Evolutionary conservation across 2,797 vertebrate species (phyloP), one percentile per base, ranked within the genome.

Genomic region (Macrochelys suwanniensis): DNA sequence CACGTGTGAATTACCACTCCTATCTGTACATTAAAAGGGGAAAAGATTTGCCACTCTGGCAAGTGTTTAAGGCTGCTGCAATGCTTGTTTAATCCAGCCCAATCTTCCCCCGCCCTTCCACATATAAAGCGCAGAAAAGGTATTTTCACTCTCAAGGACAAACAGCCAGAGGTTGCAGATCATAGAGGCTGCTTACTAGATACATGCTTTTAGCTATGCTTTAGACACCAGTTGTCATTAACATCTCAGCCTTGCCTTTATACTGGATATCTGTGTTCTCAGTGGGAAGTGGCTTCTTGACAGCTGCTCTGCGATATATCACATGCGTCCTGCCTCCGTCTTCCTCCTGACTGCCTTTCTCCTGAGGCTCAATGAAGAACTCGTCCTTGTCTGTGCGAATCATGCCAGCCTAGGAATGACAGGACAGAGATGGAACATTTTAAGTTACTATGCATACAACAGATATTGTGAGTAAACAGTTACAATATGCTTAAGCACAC

Each of bases 321-420:
- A 99, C 98, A n/a, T 99, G 99, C 1, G 98, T 98, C 87, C 99
- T 98, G 78, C 99, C 99, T 33, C 95, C 98, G 57, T 99, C 98
- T 71, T 98, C 97, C 23, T 98, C 98, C 26, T 95, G 98, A 82
- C 98, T 97, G 11, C 99, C 99, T 90, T 98, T 98, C 97, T 99
- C 98, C 97, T 99, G 96, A 2, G 99, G 99, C 96, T 99, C 99
- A 16, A 99, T 99, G 97, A 99, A 99, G 98, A 99, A 99, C 97
- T 99, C 99, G 87, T 99, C 99, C 96, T 99, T 98, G 96, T 99
- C 99, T 23, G 99, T 99, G 94, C 98, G 98, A 97, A 99, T 99
- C 99, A 99, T 99, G 61, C 99, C 99, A 89, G 99, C 99, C 99
- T 99, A 98, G 37, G 90, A 95, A 97, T 79, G 23, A 96, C 85